These are phyloP conservation scores for Scomber japonicus DNA, from an alignment of 2,113 vertebrate species.

Conservation along the genomic window DNA sequence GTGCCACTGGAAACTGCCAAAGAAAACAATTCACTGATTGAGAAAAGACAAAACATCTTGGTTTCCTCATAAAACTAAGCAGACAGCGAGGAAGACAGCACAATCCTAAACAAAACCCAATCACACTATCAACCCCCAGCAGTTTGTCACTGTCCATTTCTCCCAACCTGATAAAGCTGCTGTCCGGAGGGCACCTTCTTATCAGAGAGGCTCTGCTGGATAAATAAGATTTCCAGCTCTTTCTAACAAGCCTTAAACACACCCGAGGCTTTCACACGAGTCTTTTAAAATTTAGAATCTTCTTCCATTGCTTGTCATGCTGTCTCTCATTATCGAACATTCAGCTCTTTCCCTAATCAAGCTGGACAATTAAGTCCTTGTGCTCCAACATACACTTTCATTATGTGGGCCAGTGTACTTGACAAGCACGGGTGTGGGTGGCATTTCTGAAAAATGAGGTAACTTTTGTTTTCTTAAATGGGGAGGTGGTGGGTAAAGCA, in stretches of 20 bases:
- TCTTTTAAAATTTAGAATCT: conserved; percentile 23
- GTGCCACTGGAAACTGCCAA: conserved; percentile 6
- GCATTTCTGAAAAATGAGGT: conserved; percentile 56
- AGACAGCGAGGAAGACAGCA: not conserved
- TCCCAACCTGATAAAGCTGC: conserved; percentile 33
- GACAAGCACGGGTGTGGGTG: conserved; percentile 52
- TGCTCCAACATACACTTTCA: conserved; percentile 28
- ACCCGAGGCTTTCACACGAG: not conserved
- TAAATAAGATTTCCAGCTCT: conserved; percentile 35
- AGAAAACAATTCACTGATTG: not conserved
- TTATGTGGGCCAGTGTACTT: conserved; percentile 44
- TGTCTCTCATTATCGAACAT: conserved; percentile 29
- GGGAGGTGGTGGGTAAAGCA: conserved; percentile 28
- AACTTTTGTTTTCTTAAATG: conserved; percentile 62
- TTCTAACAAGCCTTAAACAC: conserved; percentile 14
- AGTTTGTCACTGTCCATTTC: conserved; percentile 46
- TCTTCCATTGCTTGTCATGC: conserved; percentile 31
- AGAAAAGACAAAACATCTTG: not conserved
- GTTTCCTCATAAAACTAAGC: not conserved
- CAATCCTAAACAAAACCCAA: conserved; percentile 13
- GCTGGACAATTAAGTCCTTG: conserved; percentile 51
- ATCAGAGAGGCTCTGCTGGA: conserved; percentile 26
- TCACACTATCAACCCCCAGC: conserved; percentile 16
- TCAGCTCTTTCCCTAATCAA: conserved; percentile 31
- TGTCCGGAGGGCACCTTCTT: conserved; percentile 25